Evolutionary conservation across 2,113 vertebrate species (phyloP).

Genomic region (Microtus oregoni): DNA sequence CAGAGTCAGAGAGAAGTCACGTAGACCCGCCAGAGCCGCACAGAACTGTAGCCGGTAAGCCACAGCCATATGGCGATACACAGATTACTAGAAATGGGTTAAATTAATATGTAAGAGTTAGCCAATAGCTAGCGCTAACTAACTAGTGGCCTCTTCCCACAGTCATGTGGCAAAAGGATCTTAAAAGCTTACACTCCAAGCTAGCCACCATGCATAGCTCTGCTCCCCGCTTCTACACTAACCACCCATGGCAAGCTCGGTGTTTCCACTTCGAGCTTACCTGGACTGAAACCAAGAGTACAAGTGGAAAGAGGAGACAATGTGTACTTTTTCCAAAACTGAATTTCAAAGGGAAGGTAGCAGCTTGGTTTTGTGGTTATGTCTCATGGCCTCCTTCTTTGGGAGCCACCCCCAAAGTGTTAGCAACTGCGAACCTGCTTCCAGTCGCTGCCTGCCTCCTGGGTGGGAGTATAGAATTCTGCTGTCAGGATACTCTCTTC

Average conservation of each 20-base stretch:
- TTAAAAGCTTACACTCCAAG: neutral
- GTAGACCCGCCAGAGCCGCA: too few species aligned
- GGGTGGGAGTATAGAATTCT: too few species aligned
- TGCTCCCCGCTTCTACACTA: neutral
- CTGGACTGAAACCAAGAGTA: neutral
- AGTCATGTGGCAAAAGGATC: neutral
- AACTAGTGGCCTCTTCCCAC: too few species aligned
- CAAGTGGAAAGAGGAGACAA: neutral
- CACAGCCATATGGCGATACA: too few species aligned
- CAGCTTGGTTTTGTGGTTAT: neutral
- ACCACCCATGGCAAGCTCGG: neutral
- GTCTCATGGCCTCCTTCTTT: neutral
- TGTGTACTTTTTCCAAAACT: neutral
- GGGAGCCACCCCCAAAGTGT: neutral
- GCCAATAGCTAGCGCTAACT: too few species aligned
- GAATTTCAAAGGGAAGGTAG: neutral
- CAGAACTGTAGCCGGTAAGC: too few species aligned
- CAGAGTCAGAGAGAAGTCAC: too few species aligned
- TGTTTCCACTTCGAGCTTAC: neutral
- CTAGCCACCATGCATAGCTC: neutral
- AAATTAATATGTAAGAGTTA: too few species aligned
- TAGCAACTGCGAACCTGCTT: neutral
- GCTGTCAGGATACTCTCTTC: too few species aligned
- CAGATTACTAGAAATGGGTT: too few species aligned
- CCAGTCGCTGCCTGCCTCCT: neutral